Evolutionary conservation across 2,888 invertebrate genomes (phyloP).

Genomic region (Xiphydria camelus): DNA sequence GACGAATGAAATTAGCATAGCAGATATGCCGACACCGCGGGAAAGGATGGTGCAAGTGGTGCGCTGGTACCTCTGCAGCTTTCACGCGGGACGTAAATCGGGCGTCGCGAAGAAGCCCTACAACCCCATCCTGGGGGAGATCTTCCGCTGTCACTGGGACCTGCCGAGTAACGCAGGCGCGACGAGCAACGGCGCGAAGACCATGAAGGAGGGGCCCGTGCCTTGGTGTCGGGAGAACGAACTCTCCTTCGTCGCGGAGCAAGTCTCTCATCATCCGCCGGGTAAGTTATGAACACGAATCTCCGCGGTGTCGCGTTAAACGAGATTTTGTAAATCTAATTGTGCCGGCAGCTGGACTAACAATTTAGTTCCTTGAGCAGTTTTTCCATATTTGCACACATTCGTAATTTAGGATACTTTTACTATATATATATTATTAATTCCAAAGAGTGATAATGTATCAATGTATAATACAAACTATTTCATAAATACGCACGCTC

Average conservation of each 20-base stretch:
- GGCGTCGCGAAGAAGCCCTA: conserved; percentile 98
- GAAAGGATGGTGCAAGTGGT: conserved; percentile 94
- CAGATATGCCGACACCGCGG: conserved; percentile 80
- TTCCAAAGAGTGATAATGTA: no score
- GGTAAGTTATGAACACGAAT: no score
- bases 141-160: conserved; percentile 90
- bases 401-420: no score
- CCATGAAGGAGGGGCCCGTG: conserved; percentile 79
- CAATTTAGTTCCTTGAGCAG: no score
- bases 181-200: conserved; percentile 22
- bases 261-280: conserved; percentile 99
- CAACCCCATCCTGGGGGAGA: conserved; percentile 97
- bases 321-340: no score
- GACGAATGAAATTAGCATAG: conserved; percentile 81
- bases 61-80: conserved; percentile 97
- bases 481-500: no score
- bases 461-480: no score
- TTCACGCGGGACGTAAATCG: conserved; percentile 97
- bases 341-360: no score
- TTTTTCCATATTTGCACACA: no score
- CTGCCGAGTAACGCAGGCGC: conserved; percentile 55
- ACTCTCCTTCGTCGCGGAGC: conserved; percentile 93
- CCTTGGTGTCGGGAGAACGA: conserved; percentile 89
- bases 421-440: no score
- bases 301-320: no score